Conservation (phyloP, 2,888 invertebrate genomes). For the Drosophila trichaetosa region DNA sequence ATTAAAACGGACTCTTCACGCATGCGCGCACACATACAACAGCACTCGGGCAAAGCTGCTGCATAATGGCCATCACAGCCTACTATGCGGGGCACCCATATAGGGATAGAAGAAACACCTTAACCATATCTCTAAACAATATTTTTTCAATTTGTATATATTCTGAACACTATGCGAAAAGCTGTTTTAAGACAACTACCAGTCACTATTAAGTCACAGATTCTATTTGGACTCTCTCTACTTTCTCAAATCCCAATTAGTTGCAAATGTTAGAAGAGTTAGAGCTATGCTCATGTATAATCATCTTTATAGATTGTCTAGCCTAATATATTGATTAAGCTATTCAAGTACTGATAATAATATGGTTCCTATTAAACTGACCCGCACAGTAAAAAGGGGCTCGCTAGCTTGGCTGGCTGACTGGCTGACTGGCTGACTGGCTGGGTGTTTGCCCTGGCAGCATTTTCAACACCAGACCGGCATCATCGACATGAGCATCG, state of each 20-base stretch:
- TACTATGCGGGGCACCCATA: conserved; percentile 31
- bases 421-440: conserved; percentile 21
- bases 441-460: conserved; percentile 76
- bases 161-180: not conserved
- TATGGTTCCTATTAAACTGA: conserved; percentile 3
- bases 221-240: not conserved
- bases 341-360: not conserved
- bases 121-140: not conserved
- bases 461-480: conserved; percentile 73
- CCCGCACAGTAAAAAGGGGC: conserved; percentile 50
- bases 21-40: conserved; percentile 72
- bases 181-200: not conserved
- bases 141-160: not conserved
- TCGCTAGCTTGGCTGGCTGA: conserved; percentile 38
- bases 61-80: conserved; percentile 41
- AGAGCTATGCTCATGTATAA: not conserved
- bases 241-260: not conserved
- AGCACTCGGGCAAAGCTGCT: conserved; percentile 18
- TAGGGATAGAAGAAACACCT: not conserved
- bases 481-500: conserved; percentile 20
- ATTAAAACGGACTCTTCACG: conserved; percentile 83
- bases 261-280: not conserved
- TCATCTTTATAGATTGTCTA: not conserved
- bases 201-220: not conserved
- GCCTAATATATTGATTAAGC: not conserved